Conservation (phyloP, 2,113 vertebrate species). For the Protobothrops mucrosquamatus region DNA sequence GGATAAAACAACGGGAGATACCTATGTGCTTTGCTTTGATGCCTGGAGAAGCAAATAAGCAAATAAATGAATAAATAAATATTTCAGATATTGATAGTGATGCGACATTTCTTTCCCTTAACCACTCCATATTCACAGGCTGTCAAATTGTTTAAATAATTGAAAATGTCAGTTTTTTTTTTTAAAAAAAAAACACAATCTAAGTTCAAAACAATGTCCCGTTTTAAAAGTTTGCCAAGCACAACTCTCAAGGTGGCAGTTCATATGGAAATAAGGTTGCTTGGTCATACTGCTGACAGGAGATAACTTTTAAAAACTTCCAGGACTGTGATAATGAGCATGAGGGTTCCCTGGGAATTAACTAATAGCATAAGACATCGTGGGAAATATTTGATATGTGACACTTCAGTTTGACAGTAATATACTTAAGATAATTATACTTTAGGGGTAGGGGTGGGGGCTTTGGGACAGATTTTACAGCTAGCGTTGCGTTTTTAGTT, state of each 20-base stretch:
- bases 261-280: slow-evolving; percentile 7
- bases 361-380: slow-evolving; percentile 55
- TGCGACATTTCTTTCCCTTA: not conserved
- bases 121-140: slow-evolving; percentile 1
- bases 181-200: not conserved
- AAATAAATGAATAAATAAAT: not conserved
- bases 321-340: slow-evolving; percentile 24
- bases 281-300: slow-evolving; percentile 36
- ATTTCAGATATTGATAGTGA: not conserved
- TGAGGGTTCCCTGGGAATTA: slow-evolving; percentile 49
- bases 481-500: slow-evolving; percentile 63
- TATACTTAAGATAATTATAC: slow-evolving; percentile 63
- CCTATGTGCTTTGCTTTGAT: not conserved
- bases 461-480: slow-evolving; percentile 57
- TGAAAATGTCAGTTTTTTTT: not conserved
- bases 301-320: slow-evolving; percentile 61
- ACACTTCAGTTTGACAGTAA: slow-evolving; percentile 55
- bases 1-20: not conserved
- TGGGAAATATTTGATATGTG: slow-evolving; percentile 63
- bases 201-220: not conserved
- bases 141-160: not conserved
- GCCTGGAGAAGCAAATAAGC: not conserved
- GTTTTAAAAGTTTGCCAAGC: slow-evolving; percentile 44
- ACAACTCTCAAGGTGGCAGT: slow-evolving; percentile 26
- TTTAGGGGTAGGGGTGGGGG: slow-evolving; percentile 6